These are phyloP conservation scores for Dryobota labecula DNA, from an alignment of 2,888 invertebrate species.

Conservation along the genomic window DNA sequence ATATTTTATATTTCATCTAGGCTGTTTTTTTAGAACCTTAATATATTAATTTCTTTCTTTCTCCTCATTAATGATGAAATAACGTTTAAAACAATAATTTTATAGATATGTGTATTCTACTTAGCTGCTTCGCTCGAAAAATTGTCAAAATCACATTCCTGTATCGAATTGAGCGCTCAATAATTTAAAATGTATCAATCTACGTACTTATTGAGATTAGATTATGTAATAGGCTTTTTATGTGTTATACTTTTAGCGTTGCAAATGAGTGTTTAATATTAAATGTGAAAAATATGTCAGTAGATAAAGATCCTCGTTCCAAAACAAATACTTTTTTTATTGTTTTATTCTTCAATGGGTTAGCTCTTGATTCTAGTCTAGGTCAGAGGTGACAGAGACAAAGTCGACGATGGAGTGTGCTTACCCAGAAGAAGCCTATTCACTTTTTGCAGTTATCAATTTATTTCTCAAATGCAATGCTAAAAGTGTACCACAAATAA, in stretches of 20 bases:
- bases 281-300: background rate
- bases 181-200: constrained; percentile 47
- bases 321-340: too few species aligned
- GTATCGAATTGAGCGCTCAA: constrained; percentile 65
- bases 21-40: background rate
- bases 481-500: constrained; percentile 36
- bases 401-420: too few species aligned
- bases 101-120: background rate
- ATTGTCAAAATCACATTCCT: constrained; percentile 70
- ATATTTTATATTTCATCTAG: background rate
- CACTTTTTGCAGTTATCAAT: background rate
- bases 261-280: background rate
- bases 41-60: background rate
- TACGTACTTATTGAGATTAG: constrained; percentile 77
- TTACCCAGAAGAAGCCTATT: too few species aligned
- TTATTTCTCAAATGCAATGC: constrained; percentile 27
- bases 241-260: constrained; percentile 34
- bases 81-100: background rate
- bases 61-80: background rate
- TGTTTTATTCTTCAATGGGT: too few species aligned
- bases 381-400: too few species aligned
- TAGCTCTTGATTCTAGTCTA: too few species aligned
- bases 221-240: constrained; percentile 38
- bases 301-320: too few species aligned
- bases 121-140: constrained; percentile 14